Base-by-base conservation (phyloP, 2,888 invertebrate species). In the Sarcophaga variegata region DNA sequence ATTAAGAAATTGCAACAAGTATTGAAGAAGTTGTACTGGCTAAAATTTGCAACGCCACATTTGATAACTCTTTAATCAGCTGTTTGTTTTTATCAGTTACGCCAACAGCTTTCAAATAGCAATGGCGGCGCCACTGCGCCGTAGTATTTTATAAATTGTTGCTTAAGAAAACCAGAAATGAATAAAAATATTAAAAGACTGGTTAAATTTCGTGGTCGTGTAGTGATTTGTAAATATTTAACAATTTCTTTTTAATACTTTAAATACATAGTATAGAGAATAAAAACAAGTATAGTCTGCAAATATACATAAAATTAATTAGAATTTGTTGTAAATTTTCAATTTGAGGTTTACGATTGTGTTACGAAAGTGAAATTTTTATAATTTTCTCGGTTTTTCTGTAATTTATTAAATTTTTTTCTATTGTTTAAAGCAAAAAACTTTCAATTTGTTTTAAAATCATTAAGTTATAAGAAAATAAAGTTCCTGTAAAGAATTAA, bases 321-420 rank as follows among this genome's bases (percentile, higher is more conserved):
- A 37, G 37, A 37, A 37, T 37, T 37, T 37, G 37, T 37, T 10
- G 37, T 37, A 37, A 8, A 37, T 37, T 37, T 10, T 37, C 10
- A 0, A 10, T 37, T 37, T 37, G 10, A 77, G 84, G 72, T 85
- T 75, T 88, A 85, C 74, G 86, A 89, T 90, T 90, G 91, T 90
- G 90, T 90, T 90, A 91, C 90, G 90, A 91, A 90, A 91, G 90
- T 91, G 80, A 81, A 78, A 75, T 37, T 77, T 64, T 25, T 74
- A 54, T 54, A 59, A 37, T 80, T 10, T 37, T 37, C 37, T 70
- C 2, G 49, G 0, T 14, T 60, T 6, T 69, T 22, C 14, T 81
- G 45, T 2, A 5, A 45, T 66, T 63, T 47, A 6, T 3, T 66
- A n/a, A 10, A 27, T 25, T 22, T 64, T 14, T 63, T 37, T 20